Conservation (phyloP, 2,797 vertebrate genomes). For the Lerista edwardsae region DNA sequence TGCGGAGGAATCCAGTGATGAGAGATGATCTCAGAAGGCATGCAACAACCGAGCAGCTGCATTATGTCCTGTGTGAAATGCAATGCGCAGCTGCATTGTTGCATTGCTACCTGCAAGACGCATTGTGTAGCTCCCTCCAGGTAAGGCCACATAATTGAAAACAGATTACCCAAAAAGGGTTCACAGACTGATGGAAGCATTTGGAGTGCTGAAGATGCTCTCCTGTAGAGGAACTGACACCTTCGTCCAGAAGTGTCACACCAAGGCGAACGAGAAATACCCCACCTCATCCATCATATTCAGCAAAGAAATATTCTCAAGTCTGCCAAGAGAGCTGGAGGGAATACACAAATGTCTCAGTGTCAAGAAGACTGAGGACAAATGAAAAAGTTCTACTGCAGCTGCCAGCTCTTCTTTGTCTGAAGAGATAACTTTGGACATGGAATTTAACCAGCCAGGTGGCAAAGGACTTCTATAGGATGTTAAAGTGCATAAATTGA, state of each 20-base stretch:
- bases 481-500: neutral
- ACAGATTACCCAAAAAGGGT: neutral
- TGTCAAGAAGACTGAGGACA: slow-evolving; percentile 60
- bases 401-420: slow-evolving; percentile 56
- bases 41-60: too few species aligned
- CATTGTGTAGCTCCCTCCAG: too few species aligned
- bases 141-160: neutral
- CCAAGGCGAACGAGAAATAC: slow-evolving; percentile 57
- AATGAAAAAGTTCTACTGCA: slow-evolving; percentile 43
- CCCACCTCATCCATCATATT: slow-evolving; percentile 59
- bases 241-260: slow-evolving; percentile 21
- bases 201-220: slow-evolving; percentile 23
- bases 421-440: slow-evolving; percentile 48
- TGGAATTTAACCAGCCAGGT: slow-evolving; percentile 47
- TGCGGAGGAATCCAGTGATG: too few species aligned
- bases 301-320: slow-evolving; percentile 24
- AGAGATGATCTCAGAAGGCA: too few species aligned
- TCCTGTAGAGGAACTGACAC: slow-evolving; percentile 16
- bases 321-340: slow-evolving; percentile 48
- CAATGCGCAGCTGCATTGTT: neutral
- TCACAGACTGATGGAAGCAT: neutral
- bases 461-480: slow-evolving; percentile 2
- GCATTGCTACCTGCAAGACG: neutral
- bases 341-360: slow-evolving; percentile 50
- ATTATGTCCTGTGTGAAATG: too few species aligned